Percentiles rank a stretch among this genome's conserved stretches.
Evolutionary conservation across 2,888 invertebrate species (phyloP).

Genomic region (Eristalinus sepulchralis): DNA sequence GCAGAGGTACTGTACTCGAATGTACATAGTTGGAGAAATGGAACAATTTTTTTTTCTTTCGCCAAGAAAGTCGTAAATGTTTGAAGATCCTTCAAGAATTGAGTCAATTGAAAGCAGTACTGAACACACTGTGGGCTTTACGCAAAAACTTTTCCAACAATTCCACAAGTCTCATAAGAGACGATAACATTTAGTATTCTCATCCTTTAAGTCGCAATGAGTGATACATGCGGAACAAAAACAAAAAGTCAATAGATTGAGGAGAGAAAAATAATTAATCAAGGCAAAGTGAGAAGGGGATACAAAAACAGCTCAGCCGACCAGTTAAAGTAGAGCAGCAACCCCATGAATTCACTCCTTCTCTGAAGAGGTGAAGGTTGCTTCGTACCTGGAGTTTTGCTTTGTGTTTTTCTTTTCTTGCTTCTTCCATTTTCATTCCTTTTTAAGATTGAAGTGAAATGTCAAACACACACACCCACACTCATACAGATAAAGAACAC

Average conservation of each 20-base stretch:
- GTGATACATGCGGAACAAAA: neutral
- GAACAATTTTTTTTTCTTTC: conserved; percentile 16
- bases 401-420: conserved; percentile 1
- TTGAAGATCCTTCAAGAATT: neutral
- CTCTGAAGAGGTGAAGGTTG: conserved; percentile 62
- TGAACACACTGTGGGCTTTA: neutral
- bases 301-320: conserved; percentile 16
- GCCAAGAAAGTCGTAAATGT: neutral
- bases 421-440: neutral
- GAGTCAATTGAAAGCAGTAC: neutral
- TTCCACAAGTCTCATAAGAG: too few species aligned
- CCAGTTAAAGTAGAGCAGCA: conserved; percentile 59
- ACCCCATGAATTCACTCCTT: conserved; percentile 49
- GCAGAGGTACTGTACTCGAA: neutral
- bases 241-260: conserved; percentile 12
- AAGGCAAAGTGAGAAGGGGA: conserved; percentile 39
- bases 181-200: neutral
- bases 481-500: neutral
- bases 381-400: conserved; percentile 37
- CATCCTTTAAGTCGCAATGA: neutral
- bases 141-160: too few species aligned
- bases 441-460: neutral
- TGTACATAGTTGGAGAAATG: conserved; percentile 20
- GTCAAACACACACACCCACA: conserved; percentile 11
- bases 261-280: conserved; percentile 48